These are phyloP conservation scores for Leptobrachium leishanense DNA, from an alignment of 2,113 vertebrate species.

Conservation along the genomic window DNA sequence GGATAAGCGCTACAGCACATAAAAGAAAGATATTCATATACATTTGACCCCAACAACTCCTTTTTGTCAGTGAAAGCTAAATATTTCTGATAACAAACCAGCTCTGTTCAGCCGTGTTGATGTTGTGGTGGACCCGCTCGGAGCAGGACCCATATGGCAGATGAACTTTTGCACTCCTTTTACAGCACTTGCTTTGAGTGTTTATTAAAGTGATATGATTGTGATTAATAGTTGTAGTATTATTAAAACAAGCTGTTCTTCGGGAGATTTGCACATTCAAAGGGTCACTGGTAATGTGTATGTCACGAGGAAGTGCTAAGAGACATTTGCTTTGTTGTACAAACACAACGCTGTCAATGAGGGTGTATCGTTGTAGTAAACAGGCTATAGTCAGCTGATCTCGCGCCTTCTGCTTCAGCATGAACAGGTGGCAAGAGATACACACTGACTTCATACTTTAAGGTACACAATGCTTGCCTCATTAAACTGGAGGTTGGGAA, in stretches of 20 bases:
- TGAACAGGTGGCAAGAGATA: slow-evolving; percentile 33
- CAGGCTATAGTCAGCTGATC: slow-evolving; percentile 22
- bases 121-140: slow-evolving; percentile 7
- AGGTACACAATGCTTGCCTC: too few relatives aligned
- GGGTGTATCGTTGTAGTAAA: slow-evolving; percentile 17
- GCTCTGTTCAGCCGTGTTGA: background rate
- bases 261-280: background rate
- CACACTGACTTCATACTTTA: background rate
- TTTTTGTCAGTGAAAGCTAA: too few relatives aligned
- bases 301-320: slow-evolving; percentile 6
- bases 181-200: slow-evolving; percentile 12
- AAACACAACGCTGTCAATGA: background rate
- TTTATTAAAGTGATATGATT: slow-evolving; percentile 15
- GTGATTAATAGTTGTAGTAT: slow-evolving; percentile 4
- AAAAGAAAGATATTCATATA: too few relatives aligned
- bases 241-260: background rate
- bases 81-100: too few relatives aligned
- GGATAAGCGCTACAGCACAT: too few relatives aligned
- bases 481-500: too few relatives aligned
- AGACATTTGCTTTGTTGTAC: slow-evolving; percentile 6
- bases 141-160: slow-evolving; percentile 4
- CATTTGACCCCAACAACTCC: too few relatives aligned
- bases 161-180: slow-evolving; percentile 30
- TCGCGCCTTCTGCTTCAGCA: slow-evolving; percentile 24
- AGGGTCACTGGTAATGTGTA: slow-evolving; percentile 1